Conservation (phyloP, 2,113 vertebrate genomes). For the Gasterosteus nipponicus region DNA sequence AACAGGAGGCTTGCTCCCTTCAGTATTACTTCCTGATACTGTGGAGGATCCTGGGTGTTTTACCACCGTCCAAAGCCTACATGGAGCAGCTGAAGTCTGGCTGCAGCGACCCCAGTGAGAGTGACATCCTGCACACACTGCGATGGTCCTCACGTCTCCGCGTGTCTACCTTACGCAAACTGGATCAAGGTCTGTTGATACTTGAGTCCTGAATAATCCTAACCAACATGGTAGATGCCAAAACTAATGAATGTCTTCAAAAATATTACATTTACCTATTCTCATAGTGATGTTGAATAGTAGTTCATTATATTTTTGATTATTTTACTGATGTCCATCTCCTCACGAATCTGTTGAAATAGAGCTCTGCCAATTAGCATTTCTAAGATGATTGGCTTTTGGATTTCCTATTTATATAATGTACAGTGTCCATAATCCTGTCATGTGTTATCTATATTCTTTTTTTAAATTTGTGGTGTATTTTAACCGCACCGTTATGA, state of each 20-base stretch:
- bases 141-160: conserved; percentile 96
- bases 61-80: conserved; percentile 93
- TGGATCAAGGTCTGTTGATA: conserved; percentile 91
- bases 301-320: not conserved
- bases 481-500: not conserved
- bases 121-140: conserved; percentile 93
- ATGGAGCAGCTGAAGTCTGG: conserved; percentile 91
- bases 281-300: not conserved
- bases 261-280: not conserved
- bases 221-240: not conserved
- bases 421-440: not conserved
- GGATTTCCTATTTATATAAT: not conserved
- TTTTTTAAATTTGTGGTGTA: not conserved
- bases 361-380: not conserved
- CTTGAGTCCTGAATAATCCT: not conserved
- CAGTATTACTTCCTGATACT: conserved; percentile 97
- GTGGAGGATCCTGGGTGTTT: conserved; percentile 93
- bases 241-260: not conserved
- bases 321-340: not conserved
- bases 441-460: not conserved
- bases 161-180: conserved; percentile 87
- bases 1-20: conserved; percentile 95
- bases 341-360: not conserved
- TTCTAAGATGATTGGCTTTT: not conserved
- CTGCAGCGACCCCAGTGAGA: conserved; percentile 89